These are phyloP conservation scores for Nasua narica DNA, from an alignment of 2,797 vertebrate genomes.

Conservation along the genomic window DNA sequence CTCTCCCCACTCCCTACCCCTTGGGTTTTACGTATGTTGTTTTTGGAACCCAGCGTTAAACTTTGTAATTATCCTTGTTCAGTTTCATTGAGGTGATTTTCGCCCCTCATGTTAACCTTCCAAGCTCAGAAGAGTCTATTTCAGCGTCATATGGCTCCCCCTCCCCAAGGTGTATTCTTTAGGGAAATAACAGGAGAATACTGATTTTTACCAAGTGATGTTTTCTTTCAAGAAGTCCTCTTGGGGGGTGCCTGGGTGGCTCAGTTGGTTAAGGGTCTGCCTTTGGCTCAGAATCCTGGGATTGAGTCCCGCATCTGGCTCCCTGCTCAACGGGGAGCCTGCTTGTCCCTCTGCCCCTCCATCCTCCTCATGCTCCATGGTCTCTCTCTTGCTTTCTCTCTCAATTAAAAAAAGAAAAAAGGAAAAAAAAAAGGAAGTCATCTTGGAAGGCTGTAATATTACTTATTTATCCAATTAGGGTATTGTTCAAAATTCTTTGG, in stretches of 20 bases:
- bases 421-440: neutral
- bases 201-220: neutral
- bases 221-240: neutral
- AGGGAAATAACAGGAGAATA: neutral
- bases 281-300: neutral
- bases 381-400: neutral
- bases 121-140: neutral
- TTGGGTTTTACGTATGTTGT: neutral
- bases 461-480: neutral
- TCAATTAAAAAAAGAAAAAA: neutral
- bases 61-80: neutral
- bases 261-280: neutral
- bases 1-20: neutral
- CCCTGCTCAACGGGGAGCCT: neutral
- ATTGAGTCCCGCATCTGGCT: neutral
- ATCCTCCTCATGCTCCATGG: too few relatives aligned
- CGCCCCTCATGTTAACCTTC: neutral
- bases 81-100: conserved; percentile 13
- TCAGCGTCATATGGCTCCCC: neutral
- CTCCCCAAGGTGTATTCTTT: neutral
- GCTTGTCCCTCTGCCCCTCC: neutral
- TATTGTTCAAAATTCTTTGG: conserved; percentile 21
- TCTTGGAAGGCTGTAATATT: neutral
- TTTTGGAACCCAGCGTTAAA: neutral
- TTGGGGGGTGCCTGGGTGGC: neutral